Evolutionary conservation across 2,888 invertebrate genomes (phyloP).

Genomic region (Aspidiotus destructor): DNA sequence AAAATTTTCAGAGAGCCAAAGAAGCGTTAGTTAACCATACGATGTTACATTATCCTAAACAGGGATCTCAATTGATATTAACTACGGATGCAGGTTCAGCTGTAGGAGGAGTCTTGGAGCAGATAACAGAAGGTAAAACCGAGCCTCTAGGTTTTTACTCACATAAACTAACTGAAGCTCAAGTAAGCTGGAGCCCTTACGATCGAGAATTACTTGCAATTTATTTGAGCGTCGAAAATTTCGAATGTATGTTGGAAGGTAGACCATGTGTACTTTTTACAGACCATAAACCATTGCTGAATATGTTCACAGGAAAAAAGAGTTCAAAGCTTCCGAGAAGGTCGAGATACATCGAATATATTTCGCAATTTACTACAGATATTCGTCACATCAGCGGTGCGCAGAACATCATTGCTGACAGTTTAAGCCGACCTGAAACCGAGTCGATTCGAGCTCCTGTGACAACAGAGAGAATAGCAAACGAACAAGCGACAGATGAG

Average conservation of each 20-base stretch:
- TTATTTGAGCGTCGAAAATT: constrained; percentile 31
- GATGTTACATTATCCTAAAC: too few species aligned
- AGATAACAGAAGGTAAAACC: constrained; percentile 34
- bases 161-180: too few species aligned
- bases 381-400: constrained; percentile 28
- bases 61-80: background rate
- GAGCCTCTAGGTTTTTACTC: constrained; percentile 35
- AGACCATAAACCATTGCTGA: constrained; percentile 34
- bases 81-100: constrained; percentile 38
- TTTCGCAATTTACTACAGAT: constrained; percentile 34
- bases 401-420: too few species aligned
- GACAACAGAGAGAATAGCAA: constrained; percentile 16
- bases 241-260: constrained; percentile 35
- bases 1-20: too few species aligned
- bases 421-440: too few species aligned
- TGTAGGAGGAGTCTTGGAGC: constrained; percentile 42
- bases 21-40: too few species aligned
- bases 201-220: constrained; percentile 35
- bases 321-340: constrained; percentile 17
- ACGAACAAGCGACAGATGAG: constrained; percentile 7
- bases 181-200: constrained; percentile 24
- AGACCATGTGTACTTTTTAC: constrained; percentile 33
- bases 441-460: too few species aligned
- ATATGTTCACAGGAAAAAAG: constrained; percentile 30
- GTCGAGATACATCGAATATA: constrained; percentile 18